phyloP scores from a whole-genome alignment of 2,113 vertebrate genomes.

The Elephas maximus region DNA sequence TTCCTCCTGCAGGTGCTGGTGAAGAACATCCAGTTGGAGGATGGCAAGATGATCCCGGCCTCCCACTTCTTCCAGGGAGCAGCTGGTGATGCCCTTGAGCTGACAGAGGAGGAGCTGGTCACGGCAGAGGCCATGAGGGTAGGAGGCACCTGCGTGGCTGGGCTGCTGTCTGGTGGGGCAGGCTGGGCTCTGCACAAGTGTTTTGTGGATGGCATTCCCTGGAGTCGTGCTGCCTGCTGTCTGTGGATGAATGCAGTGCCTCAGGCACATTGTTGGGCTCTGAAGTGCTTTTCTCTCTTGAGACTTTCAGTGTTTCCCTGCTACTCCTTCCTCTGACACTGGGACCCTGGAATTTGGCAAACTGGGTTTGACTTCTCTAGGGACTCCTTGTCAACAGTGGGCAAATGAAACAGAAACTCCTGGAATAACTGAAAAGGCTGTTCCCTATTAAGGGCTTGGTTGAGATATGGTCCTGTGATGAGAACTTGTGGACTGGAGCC shows the following conservation, averaged over 20 bases:
- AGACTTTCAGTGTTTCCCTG: not conserved
- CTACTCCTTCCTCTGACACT: not conserved
- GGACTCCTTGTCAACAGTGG: not conserved
- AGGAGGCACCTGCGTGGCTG: not conserved
- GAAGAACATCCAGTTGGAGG: conserved; percentile 93
- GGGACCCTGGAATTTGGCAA: not conserved
- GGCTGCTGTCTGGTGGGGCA: too few relatives aligned
- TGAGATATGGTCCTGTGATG: not conserved
- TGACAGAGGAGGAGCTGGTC: conserved; percentile 90
- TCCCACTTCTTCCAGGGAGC: conserved; percentile 90
- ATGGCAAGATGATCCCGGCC: conserved; percentile 93
- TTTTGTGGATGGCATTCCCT: not conserved
- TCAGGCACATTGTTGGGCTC: not conserved
- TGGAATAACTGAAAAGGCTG: not conserved
- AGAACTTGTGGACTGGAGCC: not conserved
- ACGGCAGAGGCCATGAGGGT: conserved; percentile 91
- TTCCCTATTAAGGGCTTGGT: too few relatives aligned
- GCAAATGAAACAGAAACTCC: not conserved
- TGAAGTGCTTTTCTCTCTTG: not conserved
- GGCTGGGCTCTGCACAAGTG: rapidly evolving
- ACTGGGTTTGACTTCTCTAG: not conserved
- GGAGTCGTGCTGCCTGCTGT: rapidly evolving
- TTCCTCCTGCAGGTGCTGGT: conserved; percentile 89
- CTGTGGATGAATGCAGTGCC: not conserved
- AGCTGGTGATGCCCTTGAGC: conserved; percentile 88